Base-by-base conservation (phyloP, 2,113 vertebrate species). In the Oplegnathus fasciatus region DNA sequence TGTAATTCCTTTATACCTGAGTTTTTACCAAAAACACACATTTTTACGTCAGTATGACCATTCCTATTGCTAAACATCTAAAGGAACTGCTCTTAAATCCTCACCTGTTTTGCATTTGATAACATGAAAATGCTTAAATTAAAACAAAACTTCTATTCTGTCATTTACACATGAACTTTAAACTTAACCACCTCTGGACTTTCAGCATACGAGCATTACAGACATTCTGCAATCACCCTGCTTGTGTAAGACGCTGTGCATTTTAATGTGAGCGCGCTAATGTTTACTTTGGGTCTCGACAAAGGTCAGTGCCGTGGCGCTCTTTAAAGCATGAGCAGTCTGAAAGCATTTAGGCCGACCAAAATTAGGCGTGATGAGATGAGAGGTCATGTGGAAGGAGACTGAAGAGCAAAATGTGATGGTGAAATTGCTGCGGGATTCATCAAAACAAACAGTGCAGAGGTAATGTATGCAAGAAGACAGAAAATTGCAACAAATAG, bases 271-370 rank as follows among this genome's bases (percentile, higher is more conserved):
- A 78, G 66, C 7, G 0, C 65, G 13, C 75, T 57, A 42, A 68
- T 86, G 78, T 79, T 88, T 77, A 37, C 80, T 89, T 9, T 62
- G 61, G 57, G 80, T 91, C 64, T 28, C 68, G 81, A 80, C 82
- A 88, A 90, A 94, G 91, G 91, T 92, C 90, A 89, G 68, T 22
- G 75, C 37, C 26, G 15, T 61, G 28, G 37, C 73, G 83, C 72
- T 85, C 75, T 87, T 85, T 87, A 85, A 85, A 88, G 62, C 73
- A 72, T 50, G 85, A 77, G 79, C 74, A 9, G 69, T 84, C 89
- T 84, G 54, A 88, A 86, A 75, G 89, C 64, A 80, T 86, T 80
- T 30, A 37, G 70, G 80, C 61, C 75, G 80, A 70, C 75, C 37
- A 77, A 58, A 89, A 85, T 78, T 17, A 83, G 70, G 28, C 37